Conservation (phyloP, 1,140 invertebrate genomes). For the Tetramorium alpestre region DNA sequence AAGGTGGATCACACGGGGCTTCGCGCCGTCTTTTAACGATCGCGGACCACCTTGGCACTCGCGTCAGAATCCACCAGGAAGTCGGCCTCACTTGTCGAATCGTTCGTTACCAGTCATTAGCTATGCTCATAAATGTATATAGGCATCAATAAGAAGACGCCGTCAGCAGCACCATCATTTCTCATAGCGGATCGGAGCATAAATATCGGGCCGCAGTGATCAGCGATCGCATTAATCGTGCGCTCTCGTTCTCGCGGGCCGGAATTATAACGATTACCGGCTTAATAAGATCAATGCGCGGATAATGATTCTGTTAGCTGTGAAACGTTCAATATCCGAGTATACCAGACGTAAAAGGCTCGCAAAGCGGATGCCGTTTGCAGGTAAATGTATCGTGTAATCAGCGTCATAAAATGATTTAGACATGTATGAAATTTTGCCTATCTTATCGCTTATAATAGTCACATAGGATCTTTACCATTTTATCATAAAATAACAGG, state of each 20-base stretch:
- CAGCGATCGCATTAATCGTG: constrained; percentile 56
- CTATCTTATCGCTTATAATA: background rate
- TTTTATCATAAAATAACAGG: background rate
- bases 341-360: constrained; percentile 13
- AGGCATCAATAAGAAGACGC: constrained; percentile 64
- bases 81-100: constrained; percentile 54
- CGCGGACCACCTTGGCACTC: constrained; percentile 45
- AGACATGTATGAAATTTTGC: background rate
- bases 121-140: constrained; percentile 63
- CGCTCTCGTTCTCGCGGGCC: constrained; percentile 41
- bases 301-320: constrained; percentile 61
- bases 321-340: constrained; percentile 30
- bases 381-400: background rate
- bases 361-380: background rate
- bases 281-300: constrained; percentile 57
- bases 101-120: constrained; percentile 64
- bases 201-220: constrained; percentile 50
- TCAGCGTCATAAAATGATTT: background rate
- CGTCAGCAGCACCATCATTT: constrained; percentile 54
- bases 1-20: constrained; percentile 32
- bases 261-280: constrained; percentile 53
- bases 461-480: background rate
- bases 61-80: constrained; percentile 58
- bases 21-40: constrained; percentile 59
- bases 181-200: constrained; percentile 39